Evolutionary conservation across 2,797 vertebrate species (phyloP), one percentile per base, ranked within the genome.

Genomic region (Pempheris klunzingeri): DNA sequence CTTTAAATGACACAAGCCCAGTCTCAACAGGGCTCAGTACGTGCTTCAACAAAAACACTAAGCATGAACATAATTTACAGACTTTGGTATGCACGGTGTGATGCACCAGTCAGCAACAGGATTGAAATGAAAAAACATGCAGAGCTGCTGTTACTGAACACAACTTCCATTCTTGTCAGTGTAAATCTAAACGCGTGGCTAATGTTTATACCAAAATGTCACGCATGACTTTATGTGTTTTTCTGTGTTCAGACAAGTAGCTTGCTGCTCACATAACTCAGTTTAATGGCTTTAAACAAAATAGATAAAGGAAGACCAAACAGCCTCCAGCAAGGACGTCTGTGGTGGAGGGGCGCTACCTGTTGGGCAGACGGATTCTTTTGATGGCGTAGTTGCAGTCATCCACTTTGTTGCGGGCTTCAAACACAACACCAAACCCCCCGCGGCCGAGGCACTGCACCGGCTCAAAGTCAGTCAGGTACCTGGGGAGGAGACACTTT

Each of bases 371-470:
- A 12, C 97, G 97, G 85, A 99, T 99, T 83, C 98, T 96, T 93
- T 99, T 99, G 94, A 99, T 99, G 77, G 98, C 98, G 26, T 99
- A 99, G 90, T 99, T 96, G 91, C 98, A 99, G 92, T 99, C 98
- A 22, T 99, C 98, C 75, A 99, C 98, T 95, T 99, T 97, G 94
- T 99, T 99, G 84, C 93, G 96, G 59, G 98, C 98, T 94, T 99
- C 97, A 92, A 99, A 99, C 74, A 99, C 98, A 0, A 99, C 98
- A 5, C 98, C 98, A 71, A 99, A 99, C 13, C 98, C 98, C 28
- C 98, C 98, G 3, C 96, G 96, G 30, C 98, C 98, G 49, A 99
- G 94, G 90, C 98, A 99, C 90, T 99, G 98, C 88, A 99, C 95
- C 0, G 98, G 98, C 83, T 99, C 97, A 89, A 99, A 99, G 92